Percentiles rank a stretch among this genome's conserved stretches.
phyloP scores from a whole-genome alignment of 2,888 invertebrate species.

The Scaptomyza reducta region DNA sequence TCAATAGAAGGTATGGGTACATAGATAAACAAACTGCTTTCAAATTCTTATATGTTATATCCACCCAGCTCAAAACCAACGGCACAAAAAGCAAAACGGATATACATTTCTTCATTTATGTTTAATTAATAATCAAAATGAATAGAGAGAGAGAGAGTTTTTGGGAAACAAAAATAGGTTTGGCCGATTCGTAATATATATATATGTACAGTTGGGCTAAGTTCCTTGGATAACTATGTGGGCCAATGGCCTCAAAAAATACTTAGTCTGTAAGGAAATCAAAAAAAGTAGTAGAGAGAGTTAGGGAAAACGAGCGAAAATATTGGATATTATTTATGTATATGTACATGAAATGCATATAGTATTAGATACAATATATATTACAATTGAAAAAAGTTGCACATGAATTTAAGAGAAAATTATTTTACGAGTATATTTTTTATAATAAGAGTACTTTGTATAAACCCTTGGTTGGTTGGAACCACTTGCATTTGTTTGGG shows the following conservation, averaged over 20 bases:
- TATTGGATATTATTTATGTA: conserved; percentile 42
- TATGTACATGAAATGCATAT: conserved; percentile 69
- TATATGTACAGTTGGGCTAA: conserved; percentile 49
- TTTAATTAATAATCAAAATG: conserved; percentile 25
- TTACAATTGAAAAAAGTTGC: conserved; percentile 49
- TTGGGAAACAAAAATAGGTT: conserved; percentile 14
- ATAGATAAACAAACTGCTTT: conserved; percentile 17
- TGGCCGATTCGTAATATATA: conserved; percentile 27
- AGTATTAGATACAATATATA: conserved; percentile 43
- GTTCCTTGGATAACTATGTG: conserved; percentile 29
- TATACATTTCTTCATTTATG: conserved; percentile 1
- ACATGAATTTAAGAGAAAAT: conserved; percentile 36
- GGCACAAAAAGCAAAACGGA: conserved; percentile 74
- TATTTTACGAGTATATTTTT: conserved; percentile 35
- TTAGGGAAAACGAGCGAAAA: conserved; percentile 35
- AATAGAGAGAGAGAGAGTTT: conserved; percentile 30
- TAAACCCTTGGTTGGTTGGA: conserved; percentile 68
- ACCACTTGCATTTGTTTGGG: conserved; percentile 62
- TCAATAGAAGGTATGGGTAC: conserved; percentile 1
- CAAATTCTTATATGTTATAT: conserved; percentile 24
- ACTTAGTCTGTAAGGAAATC: conserved; percentile 26
- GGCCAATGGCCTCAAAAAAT: conserved; percentile 34
- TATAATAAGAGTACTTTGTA: conserved; percentile 14
- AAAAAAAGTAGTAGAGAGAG: conserved; percentile 29
- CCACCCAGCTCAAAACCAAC: conserved; percentile 82